Conservation (phyloP, 2,113 vertebrate species). For the Oenanthe melanoleuca region DNA sequence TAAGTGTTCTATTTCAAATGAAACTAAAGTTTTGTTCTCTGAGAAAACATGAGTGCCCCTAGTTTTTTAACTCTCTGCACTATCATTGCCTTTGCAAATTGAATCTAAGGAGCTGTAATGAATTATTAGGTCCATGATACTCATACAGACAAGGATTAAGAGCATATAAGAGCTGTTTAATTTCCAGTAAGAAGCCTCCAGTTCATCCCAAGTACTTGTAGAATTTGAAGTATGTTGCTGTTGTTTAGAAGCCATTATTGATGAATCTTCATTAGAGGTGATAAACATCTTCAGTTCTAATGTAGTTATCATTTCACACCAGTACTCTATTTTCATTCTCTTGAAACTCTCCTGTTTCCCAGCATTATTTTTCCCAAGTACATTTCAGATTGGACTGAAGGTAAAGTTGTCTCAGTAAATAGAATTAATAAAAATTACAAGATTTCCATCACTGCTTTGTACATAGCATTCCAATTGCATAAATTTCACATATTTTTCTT, state of each 20-base stretch:
- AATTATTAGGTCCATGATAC: neutral
- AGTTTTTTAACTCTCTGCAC: neutral
- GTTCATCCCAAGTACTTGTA: neutral
- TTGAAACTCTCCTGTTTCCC: neutral
- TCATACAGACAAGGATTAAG: neutral
- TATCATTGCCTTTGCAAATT: neutral
- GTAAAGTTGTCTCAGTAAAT: neutral
- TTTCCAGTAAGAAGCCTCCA: neutral
- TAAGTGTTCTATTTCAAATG: neutral
- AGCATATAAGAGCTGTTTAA: neutral
- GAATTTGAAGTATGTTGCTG: neutral
- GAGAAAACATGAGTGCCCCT: neutral
- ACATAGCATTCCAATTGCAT: neutral
- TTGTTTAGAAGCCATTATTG: neutral
- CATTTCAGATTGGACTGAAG: neutral
- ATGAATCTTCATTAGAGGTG: neutral
- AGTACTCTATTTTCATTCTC: neutral
- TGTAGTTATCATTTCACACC: neutral
- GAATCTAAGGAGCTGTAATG: neutral
- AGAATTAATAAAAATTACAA: neutral
- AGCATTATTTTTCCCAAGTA: neutral
- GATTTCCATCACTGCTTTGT: neutral
- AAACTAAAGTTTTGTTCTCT: neutral
- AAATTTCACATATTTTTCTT: neutral
- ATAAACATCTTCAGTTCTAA: neutral